Conservation (phyloP, 2,113 vertebrate genomes). For the Puntigrus tetrazona region DNA sequence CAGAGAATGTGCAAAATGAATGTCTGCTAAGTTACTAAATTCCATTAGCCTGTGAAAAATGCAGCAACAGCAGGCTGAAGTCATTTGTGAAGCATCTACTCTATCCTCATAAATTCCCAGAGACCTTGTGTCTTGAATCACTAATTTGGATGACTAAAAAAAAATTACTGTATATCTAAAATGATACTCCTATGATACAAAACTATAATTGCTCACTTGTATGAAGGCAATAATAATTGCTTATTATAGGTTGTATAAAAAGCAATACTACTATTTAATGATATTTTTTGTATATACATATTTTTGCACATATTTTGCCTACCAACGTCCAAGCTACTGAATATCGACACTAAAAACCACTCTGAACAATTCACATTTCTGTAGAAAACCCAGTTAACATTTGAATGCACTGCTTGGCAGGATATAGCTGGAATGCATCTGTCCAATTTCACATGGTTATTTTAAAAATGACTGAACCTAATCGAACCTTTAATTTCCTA, state of each 20-base stretch:
- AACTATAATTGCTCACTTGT: not conserved
- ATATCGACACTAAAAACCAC: not conserved
- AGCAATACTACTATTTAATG: not conserved
- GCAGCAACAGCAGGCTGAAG: slow-evolving; percentile 9
- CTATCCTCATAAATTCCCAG: not conserved
- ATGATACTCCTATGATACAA: not conserved
- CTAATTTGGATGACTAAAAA: not conserved
- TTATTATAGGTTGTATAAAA: too few relatives aligned
- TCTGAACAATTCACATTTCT: not conserved
- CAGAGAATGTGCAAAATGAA: not conserved
- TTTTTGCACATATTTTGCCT: too few relatives aligned
- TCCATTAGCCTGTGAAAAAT: slow-evolving; percentile 19
- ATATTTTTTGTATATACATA: too few relatives aligned
- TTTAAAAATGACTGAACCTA: not conserved
- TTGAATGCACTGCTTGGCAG: slow-evolving; percentile 1
- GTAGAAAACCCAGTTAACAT: not conserved
- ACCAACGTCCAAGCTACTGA: not conserved
- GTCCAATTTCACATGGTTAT: not conserved
- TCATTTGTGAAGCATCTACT: slow-evolving; percentile 6
- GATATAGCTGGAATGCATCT: not conserved
- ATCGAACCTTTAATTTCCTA: not conserved
- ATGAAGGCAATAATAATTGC: too few relatives aligned
- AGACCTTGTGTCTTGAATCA: not conserved
- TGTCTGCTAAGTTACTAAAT: not conserved
- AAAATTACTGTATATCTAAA: not conserved